These are phyloP conservation scores for Cyrtonyx montezumae DNA, from an alignment of 2,113 vertebrate genomes.

Conservation along the genomic window DNA sequence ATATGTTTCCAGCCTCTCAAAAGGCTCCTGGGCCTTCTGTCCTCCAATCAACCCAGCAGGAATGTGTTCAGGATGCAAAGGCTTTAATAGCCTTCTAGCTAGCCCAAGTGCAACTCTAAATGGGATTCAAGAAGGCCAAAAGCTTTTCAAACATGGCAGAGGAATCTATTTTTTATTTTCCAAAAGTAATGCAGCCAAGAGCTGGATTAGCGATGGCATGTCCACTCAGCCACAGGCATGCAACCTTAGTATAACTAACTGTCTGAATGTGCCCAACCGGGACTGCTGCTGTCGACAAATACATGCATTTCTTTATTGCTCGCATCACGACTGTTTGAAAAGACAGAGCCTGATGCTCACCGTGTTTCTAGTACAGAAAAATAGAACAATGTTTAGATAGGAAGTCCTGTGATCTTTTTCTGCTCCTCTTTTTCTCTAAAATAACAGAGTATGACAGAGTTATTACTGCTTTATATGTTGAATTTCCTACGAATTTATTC, in stretches of 20 bases:
- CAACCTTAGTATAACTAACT: background rate
- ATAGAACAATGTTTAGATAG: background rate
- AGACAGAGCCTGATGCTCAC: background rate
- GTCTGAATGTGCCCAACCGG: background rate
- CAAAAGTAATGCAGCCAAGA: conserved; percentile 54
- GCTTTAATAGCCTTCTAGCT: conserved; percentile 14
- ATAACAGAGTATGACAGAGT: background rate
- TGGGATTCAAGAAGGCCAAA: conserved; percentile 28
- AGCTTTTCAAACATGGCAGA: conserved; percentile 17
- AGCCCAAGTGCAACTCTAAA: conserved; percentile 34
- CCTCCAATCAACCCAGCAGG: background rate
- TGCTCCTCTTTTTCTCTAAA: background rate
- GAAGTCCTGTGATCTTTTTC: background rate
- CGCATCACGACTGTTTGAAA: background rate
- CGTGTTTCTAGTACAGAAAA: background rate
- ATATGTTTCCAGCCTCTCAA: background rate
- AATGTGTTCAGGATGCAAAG: background rate
- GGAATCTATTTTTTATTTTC: conserved; percentile 51
- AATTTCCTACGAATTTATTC: background rate
- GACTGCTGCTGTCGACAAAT: background rate
- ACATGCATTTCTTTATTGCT: background rate
- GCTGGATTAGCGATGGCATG: conserved; percentile 32
- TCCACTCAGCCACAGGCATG: conserved; percentile 45
- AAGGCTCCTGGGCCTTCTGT: background rate
- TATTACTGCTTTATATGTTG: background rate